Evolutionary conservation across 2,113 vertebrate species (phyloP), one percentile per base, ranked within the genome.

Genomic region (Tetraodon nigroviridis): DNA sequence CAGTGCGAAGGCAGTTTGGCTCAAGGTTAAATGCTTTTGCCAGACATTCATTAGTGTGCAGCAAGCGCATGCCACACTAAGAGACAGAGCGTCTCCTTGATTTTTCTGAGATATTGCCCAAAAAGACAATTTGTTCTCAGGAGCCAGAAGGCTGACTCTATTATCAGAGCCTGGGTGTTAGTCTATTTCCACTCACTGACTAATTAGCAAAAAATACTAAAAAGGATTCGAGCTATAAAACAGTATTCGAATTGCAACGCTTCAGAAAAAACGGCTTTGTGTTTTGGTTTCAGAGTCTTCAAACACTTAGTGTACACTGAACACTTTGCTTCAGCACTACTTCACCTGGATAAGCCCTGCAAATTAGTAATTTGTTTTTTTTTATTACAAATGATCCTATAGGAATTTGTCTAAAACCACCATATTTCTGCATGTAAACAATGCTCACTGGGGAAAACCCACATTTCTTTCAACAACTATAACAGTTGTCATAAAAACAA

Each of bases 1-100:
- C 67, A 81, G 74, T 76, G 71, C 71, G 71, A 78, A 82, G 80
- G 82, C 83, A 82, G 80, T 86, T 79, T 80, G 76, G 81, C 78
- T 85, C 65, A 83, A 86, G 87, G 84, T 87, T 86, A 88, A 89
- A 87, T 64, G 81, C 67, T 78, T 76, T 69, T 67, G 78, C 75
- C 58, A 76, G 76, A 76, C 74, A 69, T 68, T 87, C 77, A 88
- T 89, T 89, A 87, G 80, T 82, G 76, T 81, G 83, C 73, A 78
- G 76, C 67, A 69, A 76, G 79, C 55, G 69, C 65, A 71, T 52
- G 61, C 69, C 62, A 52, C 58, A 59, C 59, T 60, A 51, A 77
- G 64, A 76, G 56, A 76, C 32, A 79, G 77, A 73, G 29, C 57
- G 41, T 49, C 42, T 45, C 60, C 73, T 62, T 59, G 69, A 77